These are phyloP conservation scores for Apodemia duryi DNA, from an alignment of 2,888 invertebrate species.

Conservation along the genomic window DNA sequence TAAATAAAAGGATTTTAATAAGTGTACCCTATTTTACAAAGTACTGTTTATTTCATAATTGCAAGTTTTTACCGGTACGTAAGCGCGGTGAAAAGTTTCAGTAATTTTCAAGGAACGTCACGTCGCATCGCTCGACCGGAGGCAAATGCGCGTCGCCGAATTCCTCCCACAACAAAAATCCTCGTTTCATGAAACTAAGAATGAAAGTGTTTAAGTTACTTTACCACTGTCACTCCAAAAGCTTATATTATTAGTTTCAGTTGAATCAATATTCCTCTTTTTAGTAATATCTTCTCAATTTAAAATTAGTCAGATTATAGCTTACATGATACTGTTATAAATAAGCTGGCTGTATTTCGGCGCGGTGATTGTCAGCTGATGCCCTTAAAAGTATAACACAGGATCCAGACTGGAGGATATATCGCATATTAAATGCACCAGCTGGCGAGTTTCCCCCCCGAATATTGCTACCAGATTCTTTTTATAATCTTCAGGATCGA, in stretches of 20 bases:
- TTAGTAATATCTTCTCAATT: too few relatives aligned
- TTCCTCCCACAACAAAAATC: conserved; percentile 41
- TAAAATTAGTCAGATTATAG: too few relatives aligned
- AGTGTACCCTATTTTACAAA: neutral
- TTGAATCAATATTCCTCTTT: too few relatives aligned
- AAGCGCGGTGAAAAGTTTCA: conserved; percentile 53
- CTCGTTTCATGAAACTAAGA: conserved; percentile 27
- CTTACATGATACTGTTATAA: too few relatives aligned
- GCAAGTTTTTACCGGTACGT: neutral
- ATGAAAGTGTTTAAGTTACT: conserved; percentile 20
- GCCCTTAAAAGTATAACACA: too few relatives aligned
- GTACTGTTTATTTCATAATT: neutral
- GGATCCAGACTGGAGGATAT: too few relatives aligned
- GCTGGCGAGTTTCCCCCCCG: too few relatives aligned
- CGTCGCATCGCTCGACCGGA: conserved; percentile 49
- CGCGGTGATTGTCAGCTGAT: too few relatives aligned
- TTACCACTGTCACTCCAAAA: conserved; percentile 27
- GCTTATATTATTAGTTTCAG: conserved; percentile 16
- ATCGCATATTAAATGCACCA: too few relatives aligned
- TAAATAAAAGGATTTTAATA: neutral
- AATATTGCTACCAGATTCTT: too few relatives aligned
- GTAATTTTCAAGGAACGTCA: conserved; percentile 45
- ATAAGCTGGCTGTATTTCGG: too few relatives aligned
- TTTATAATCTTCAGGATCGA: too few relatives aligned
- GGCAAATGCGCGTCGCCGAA: conserved; percentile 50